Base-by-base conservation (phyloP, 2,797 vertebrate species). In the Knipowitschia caucasica region DNA sequence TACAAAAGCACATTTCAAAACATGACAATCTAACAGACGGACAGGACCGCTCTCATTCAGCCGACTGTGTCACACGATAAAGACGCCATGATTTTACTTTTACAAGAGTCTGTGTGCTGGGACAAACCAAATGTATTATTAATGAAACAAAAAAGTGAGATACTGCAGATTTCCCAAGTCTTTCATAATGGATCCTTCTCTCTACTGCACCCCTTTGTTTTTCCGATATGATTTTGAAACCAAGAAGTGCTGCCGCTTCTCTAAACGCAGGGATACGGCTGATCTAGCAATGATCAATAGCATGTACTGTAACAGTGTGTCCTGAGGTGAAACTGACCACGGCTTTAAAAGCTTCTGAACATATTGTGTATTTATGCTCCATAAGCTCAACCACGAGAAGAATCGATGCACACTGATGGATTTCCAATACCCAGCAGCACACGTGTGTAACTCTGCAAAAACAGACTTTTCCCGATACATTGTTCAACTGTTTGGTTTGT, bases 321-420 rank as follows among this genome's bases (percentile, higher is more conserved):
- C 25, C 44, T 29, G 11, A 2, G n/a, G 15, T 4, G 4, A 45
- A 27, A 33, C 18, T 49, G 43, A 11, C 45, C 29, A 10, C 8
- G 7, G 52, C 42, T 51, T 62, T 71, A 23, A 54, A 31, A 43
- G 20, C 58, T 49, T 68, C 30, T 36, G 31, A 29, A 14, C 57
- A 29, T 50, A 51, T 24, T 67, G 56, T 64, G 35, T 67, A 53
- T 81, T 62, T 69, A 55, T 50, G 10, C 29, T 57, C 56, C 44
- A 23, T 26, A 17, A 50, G 39, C 53, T 56, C 45, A 45, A 29
- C 66, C 53, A 53, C 15, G 47, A 66, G 58, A 40, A 59, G 61
- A 72, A 73, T 66, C 29, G 53, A 64, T 64, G 53, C 33, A 54
- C 39, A 38, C 23, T 21, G 36, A 30, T 61, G 34, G 39, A 62